Evolutionary conservation across 2,888 invertebrate species (phyloP).

Genomic region (Agrotis exclamationis): DNA sequence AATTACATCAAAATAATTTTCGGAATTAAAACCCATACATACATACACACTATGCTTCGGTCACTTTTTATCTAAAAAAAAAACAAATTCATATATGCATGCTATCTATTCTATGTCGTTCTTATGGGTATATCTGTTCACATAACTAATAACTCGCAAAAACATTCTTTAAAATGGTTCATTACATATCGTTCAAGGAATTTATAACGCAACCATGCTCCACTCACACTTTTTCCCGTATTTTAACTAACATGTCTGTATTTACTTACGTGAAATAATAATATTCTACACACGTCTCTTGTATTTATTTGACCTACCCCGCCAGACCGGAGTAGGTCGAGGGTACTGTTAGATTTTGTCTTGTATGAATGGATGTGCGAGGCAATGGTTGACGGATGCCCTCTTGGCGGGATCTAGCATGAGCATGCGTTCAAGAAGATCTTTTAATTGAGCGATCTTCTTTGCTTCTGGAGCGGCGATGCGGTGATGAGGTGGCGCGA

Average conservation of each 20-base stretch:
- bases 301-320: constrained; percentile 24
- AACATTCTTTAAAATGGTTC: not conserved
- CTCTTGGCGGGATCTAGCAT: constrained; percentile 98
- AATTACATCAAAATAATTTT: not conserved
- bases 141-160: not conserved
- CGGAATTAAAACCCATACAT: not conserved
- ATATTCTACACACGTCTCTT: not conserved
- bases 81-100: not conserved
- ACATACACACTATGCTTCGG: not conserved
- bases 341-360: constrained; percentile 94
- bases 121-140: not conserved
- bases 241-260: constrained; percentile 6
- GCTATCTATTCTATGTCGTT: not conserved
- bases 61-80: not conserved
- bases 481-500: constrained; percentile 96
- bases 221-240: not conserved
- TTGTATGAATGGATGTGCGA: constrained; percentile 98
- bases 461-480: constrained; percentile 97
- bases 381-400: constrained; percentile 97
- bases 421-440: constrained; percentile 97
- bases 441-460: constrained; percentile 97
- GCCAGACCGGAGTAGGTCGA: constrained; percentile 3
- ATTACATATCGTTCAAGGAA: constrained; percentile 32
- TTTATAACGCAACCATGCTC: not conserved
- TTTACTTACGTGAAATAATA: constrained; percentile 11